A percentile compares a stretch with the other conserved stretches of the same genome.
phyloP scores from a whole-genome alignment of 37 sponge, comb jelly and placozoan genomes.

The Dysidea cf. avara region DNA sequence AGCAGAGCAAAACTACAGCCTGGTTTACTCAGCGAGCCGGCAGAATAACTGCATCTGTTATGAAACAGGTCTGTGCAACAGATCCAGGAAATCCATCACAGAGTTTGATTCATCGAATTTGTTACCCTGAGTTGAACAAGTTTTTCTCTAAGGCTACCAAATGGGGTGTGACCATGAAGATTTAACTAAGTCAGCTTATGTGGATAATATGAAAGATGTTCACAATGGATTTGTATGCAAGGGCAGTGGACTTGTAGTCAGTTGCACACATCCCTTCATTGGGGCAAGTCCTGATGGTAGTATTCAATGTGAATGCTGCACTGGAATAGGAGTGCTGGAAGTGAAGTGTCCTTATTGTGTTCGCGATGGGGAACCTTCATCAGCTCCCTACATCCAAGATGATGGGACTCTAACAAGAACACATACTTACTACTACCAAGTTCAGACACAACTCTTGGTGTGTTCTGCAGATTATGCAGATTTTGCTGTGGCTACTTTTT shows the following conservation, averaged over 20 bases:
- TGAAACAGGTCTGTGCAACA: constrained; percentile 30
- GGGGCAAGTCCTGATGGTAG: constrained; percentile 43
- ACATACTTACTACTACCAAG: too few relatives aligned
- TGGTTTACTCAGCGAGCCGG: constrained; percentile 50
- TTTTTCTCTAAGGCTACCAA: constrained; percentile 30
- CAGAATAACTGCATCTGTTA: constrained; percentile 42
- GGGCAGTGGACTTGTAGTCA: constrained; percentile 29
- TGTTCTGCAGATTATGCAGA: too few relatives aligned
- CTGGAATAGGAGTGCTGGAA: constrained; percentile 20
- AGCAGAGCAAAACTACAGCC: not conserved
- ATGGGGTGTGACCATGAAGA: constrained; percentile 61
- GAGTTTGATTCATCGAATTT: constrained; percentile 28
- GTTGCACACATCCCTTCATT: constrained; percentile 16
- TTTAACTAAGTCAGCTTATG: constrained; percentile 25
- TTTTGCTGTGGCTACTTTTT: too few relatives aligned
- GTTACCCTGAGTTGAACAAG: constrained; percentile 30
- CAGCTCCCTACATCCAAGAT: not conserved
- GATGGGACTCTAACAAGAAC: not conserved
- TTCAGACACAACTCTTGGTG: too few relatives aligned
- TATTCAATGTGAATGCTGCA: constrained; percentile 40
- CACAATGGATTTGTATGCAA: constrained; percentile 11
- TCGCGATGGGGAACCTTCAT: not conserved
- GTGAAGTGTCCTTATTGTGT: constrained; percentile 18
- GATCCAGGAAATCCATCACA: constrained; percentile 29
- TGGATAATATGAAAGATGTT: not conserved